Percentiles rank a stretch among this genome's conserved stretches.
phyloP scores from a whole-genome alignment of 2,888 invertebrate species.

The Willowsia nigromaculata region DNA sequence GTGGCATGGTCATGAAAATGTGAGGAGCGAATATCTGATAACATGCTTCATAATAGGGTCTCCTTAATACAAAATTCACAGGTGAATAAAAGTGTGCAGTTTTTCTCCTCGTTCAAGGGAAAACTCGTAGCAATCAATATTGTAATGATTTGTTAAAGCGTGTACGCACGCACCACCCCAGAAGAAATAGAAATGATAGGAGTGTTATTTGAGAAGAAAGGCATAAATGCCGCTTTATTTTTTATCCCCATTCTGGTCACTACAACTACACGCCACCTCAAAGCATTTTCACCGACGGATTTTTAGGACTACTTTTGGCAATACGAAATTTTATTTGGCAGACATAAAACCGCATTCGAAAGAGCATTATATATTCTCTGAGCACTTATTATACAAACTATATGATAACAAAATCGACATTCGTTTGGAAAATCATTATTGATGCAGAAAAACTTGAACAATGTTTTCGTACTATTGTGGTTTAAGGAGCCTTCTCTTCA shows the following conservation, averaged over 20 bases:
- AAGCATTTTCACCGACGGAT: no score
- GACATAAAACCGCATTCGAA: neutral
- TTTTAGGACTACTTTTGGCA: no score
- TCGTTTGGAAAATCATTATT: neutral
- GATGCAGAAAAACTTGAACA: neutral
- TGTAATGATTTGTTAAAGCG: neutral
- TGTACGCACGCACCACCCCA: neutral
- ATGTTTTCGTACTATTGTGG: neutral
- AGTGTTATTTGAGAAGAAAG: neutral
- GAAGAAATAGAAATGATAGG: neutral
- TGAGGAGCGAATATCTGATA: neutral
- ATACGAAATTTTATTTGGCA: neutral
- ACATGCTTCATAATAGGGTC: neutral
- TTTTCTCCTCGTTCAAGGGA: neutral
- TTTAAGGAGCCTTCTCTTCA: neutral
- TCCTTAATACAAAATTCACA: neutral
- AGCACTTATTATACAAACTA: neutral
- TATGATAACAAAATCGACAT: neutral
- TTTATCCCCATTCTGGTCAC: neutral
- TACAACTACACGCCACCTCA: no score
- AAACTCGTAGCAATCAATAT: neutral
- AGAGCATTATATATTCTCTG: neutral
- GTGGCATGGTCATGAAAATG: neutral
- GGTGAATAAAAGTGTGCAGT: neutral
- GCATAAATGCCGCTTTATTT: neutral